Percentiles rank a stretch among this genome's conserved stretches.
phyloP scores from a whole-genome alignment of 2,888 invertebrate genomes.

The Ectemnius cavifrons region DNA sequence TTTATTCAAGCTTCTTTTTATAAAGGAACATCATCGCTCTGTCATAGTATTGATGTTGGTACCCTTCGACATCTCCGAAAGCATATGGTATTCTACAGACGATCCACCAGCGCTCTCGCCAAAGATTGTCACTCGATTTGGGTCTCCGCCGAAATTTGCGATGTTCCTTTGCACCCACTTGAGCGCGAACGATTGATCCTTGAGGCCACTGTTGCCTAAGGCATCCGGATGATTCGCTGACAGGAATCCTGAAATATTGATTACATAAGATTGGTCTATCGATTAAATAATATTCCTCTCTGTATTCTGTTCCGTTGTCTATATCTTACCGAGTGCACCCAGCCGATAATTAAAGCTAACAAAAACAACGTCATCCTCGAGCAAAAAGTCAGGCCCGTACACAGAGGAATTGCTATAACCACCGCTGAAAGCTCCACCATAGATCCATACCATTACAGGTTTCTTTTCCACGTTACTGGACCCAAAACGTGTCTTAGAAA shows the following conservation, averaged over 20 bases:
- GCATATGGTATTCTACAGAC: conserved; percentile 21
- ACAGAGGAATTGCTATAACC: conserved; percentile 23
- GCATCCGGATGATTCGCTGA: conserved; percentile 83
- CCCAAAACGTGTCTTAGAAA: conserved; percentile 8
- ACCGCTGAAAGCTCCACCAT: conserved; percentile 49
- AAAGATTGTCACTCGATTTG: conserved; percentile 83
- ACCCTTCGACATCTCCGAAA: conserved; percentile 45
- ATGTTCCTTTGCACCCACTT: conserved; percentile 85
- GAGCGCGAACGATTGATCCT: conserved; percentile 84
- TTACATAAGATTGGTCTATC: background rate
- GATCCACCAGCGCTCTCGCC: conserved; percentile 86
- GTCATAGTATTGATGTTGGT: conserved; percentile 31
- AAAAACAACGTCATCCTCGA: conserved; percentile 59
- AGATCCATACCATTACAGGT: conserved; percentile 60
- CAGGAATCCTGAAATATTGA: conserved; percentile 75
- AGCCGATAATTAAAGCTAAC: conserved; percentile 64
- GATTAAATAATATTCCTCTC: no score
- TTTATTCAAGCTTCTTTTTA: background rate
- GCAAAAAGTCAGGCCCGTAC: conserved; percentile 52
- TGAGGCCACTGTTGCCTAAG: conserved; percentile 85
- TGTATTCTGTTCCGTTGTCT: background rate
- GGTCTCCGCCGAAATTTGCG: conserved; percentile 84
- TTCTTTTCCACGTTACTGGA: background rate
- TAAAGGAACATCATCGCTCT: background rate
- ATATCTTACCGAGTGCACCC: conserved; percentile 52